Evolutionary conservation across 2,797 vertebrate species (phyloP).

Genomic region (Phylloscopus collybita): DNA sequence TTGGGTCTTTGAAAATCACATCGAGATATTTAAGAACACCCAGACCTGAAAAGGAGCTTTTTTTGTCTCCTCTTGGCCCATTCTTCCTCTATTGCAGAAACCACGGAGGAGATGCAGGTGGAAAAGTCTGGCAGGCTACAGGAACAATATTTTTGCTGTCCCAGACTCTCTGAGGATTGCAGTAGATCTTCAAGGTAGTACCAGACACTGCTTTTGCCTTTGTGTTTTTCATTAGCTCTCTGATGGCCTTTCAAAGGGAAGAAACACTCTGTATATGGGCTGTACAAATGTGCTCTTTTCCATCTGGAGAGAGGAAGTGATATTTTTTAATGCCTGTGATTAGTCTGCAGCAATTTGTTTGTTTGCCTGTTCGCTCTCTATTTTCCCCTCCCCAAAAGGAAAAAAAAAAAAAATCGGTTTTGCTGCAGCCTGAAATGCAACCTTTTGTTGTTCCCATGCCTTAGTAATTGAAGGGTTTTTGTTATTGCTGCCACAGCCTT

Average conservation of each 20-base stretch:
- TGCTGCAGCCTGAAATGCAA: background rate
- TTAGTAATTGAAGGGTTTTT: background rate
- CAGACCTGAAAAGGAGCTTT: background rate
- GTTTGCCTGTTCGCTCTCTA: background rate
- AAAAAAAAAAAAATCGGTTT: background rate
- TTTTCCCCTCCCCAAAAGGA: background rate
- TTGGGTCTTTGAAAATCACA: background rate
- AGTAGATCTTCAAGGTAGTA: background rate
- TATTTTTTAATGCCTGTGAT: conserved; percentile 23
- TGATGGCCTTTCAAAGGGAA: background rate
- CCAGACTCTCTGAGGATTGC: background rate
- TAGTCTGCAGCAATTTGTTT: conserved; percentile 31
- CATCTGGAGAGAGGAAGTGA: conserved; percentile 36
- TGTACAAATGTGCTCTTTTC: background rate
- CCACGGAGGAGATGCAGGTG: background rate
- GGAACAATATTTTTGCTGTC: background rate
- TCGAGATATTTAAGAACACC: background rate
- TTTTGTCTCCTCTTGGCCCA: background rate
- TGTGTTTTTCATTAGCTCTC: background rate
- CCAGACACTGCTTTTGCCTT: background rate
- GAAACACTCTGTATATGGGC: background rate
- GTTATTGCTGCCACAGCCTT: background rate
- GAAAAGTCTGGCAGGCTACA: background rate
- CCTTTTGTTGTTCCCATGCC: background rate
- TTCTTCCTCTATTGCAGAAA: background rate